phyloP scores from a whole-genome alignment of 2,888 invertebrate genomes.

The Camptogramma bilineatum region DNA sequence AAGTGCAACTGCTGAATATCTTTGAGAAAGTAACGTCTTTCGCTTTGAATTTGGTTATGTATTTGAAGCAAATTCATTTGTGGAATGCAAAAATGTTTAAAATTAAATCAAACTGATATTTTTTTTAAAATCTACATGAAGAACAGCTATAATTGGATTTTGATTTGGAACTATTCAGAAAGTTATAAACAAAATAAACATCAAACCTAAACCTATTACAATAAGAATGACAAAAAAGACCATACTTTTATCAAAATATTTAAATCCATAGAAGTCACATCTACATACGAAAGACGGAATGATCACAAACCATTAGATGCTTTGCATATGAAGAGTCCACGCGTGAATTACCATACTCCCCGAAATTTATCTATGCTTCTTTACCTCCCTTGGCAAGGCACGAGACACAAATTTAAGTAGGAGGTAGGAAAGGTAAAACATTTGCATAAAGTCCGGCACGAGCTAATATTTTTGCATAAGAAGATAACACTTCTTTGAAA shows the following conservation, averaged over 20 bases:
- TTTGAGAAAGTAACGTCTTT: slow-evolving; percentile 54
- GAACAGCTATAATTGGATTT: not conserved
- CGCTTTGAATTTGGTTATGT: slow-evolving; percentile 28
- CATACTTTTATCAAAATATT: slow-evolving; percentile 41
- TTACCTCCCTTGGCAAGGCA: slow-evolving; percentile 64
- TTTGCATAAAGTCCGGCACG: slow-evolving; percentile 83
- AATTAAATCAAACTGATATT: not conserved
- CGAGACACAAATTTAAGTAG: slow-evolving; percentile 70
- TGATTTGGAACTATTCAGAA: not conserved
- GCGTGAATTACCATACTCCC: slow-evolving; percentile 80
- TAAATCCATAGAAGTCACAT: slow-evolving; percentile 45
- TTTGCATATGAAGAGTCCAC: slow-evolving; percentile 84
- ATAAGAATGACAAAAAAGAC: slow-evolving; percentile 20
- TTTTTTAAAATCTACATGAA: not conserved
- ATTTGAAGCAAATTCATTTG: not conserved
- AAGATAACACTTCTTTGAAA: slow-evolving; percentile 76
- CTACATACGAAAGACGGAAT: slow-evolving; percentile 69
- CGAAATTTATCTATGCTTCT: slow-evolving; percentile 72
- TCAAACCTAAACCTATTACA: slow-evolving; percentile 11
- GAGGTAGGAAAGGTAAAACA: slow-evolving; percentile 68
- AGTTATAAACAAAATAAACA: slow-evolving; percentile 3
- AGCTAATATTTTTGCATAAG: slow-evolving; percentile 83
- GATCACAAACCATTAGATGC: slow-evolving; percentile 66
- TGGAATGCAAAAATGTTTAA: not conserved
- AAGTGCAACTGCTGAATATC: slow-evolving; percentile 48